A percentile compares a stretch with the other conserved stretches of the same genome.
Conservation (phyloP, 2,113 vertebrate genomes). For the Xyliphius kryptos region DNA sequence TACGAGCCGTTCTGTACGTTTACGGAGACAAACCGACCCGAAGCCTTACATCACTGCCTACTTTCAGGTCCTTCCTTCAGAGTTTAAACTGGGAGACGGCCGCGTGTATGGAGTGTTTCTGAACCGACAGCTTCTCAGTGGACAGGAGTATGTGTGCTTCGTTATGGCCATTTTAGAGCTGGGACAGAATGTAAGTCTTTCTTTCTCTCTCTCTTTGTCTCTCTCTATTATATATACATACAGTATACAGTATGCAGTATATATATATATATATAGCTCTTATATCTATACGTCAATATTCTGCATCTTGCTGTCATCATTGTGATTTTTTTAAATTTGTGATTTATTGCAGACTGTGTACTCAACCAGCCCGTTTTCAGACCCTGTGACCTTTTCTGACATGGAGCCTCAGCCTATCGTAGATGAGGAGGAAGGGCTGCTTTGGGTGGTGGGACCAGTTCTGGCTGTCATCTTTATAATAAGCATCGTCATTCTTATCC, state of each 20-base stretch:
- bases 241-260: no score
- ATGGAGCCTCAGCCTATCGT: constrained; percentile 93
- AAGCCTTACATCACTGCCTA: constrained; percentile 88
- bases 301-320: no score
- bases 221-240: no score
- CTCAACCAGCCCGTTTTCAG: constrained; percentile 93
- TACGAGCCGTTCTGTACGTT: constrained; percentile 83
- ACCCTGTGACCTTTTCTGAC: constrained; percentile 88
- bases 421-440: constrained; percentile 94
- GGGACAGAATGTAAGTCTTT: constrained; percentile 84
- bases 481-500: constrained; percentile 98
- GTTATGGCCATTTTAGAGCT: constrained; percentile 91
- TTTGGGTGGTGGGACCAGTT: constrained; percentile 97
- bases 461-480: constrained; percentile 98
- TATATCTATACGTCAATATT: no score
- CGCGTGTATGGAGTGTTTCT: constrained; percentile 88
- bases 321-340: no score
- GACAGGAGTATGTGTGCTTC: constrained; percentile 96
- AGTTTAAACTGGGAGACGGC: constrained; percentile 93
- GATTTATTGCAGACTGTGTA: constrained; percentile 78
- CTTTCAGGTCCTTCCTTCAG: constrained; percentile 88
- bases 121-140: constrained; percentile 86
- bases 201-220: no score
- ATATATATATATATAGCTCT: no score
- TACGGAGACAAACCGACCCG: constrained; percentile 82